Conservation (phyloP, 2,888 invertebrate species). For the Acholoe squamosa region DNA sequence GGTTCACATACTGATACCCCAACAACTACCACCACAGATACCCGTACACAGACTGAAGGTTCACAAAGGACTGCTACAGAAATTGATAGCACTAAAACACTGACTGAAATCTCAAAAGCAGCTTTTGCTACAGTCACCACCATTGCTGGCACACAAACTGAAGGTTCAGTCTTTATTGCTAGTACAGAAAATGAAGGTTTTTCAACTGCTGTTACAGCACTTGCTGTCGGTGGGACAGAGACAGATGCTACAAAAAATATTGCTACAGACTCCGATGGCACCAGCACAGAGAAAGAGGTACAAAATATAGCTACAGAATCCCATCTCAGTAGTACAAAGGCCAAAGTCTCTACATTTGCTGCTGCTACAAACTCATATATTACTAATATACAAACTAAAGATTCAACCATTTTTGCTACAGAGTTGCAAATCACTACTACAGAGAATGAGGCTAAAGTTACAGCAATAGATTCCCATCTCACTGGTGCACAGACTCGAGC, state of each 20-base stretch:
- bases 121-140: not conserved
- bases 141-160: not conserved
- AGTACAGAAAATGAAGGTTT: not conserved
- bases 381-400: not conserved
- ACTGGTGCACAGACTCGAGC: not conserved
- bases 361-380: not conserved
- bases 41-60: too few species aligned
- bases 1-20: not conserved
- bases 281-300: too few species aligned
- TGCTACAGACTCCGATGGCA: not conserved
- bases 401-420: not conserved
- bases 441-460: not conserved
- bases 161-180: not conserved
- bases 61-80: too few species aligned
- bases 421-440: not conserved
- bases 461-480: not conserved
- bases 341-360: too few species aligned
- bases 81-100: not conserved
- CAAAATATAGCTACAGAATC: too few species aligned
- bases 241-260: not conserved
- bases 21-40: too few species aligned
- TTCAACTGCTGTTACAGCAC: not conserved
- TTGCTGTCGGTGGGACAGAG: not conserved
- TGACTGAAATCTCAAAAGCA: not conserved
- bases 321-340: not conserved